Evolutionary conservation across 2,797 vertebrate species (phyloP).

Genomic region (Forpus xanthops): DNA sequence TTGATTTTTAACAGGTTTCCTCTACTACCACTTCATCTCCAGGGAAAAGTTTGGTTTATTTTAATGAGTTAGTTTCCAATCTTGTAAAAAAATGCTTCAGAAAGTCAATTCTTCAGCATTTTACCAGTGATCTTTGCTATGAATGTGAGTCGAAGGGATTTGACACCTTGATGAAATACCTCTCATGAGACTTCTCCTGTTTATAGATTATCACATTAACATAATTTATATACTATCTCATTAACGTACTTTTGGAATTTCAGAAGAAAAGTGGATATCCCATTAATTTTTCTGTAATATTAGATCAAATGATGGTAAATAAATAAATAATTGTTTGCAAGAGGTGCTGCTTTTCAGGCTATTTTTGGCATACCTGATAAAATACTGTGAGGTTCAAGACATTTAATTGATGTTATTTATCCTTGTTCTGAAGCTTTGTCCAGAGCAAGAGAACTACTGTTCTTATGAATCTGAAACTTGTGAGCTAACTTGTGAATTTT

Average conservation of each 20-base stretch:
- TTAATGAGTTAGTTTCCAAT: neutral
- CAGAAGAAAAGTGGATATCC: neutral
- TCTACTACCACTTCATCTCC: neutral
- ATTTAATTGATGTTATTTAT: neutral
- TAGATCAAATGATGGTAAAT: neutral
- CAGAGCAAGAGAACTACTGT: neutral
- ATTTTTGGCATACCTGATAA: neutral
- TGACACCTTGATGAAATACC: neutral
- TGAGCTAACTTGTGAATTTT: neutral
- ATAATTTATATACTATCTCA: neutral
- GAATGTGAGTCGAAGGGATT: neutral
- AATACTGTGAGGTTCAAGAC: neutral
- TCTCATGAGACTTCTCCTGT: neutral
- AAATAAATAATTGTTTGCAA: neutral
- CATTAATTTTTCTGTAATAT: neutral
- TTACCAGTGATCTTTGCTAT: neutral
- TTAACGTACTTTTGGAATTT: neutral
- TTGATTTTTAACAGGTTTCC: neutral
- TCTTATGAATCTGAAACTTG: neutral
- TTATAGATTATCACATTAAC: neutral
- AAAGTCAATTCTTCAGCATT: neutral
- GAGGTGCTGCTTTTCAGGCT: neutral
- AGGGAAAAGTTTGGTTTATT: neutral
- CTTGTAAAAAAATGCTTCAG: neutral
- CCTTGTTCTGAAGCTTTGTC: neutral